phyloP scores from a whole-genome alignment of 2,888 invertebrate genomes.

The Drosophila hawaiiensis region DNA sequence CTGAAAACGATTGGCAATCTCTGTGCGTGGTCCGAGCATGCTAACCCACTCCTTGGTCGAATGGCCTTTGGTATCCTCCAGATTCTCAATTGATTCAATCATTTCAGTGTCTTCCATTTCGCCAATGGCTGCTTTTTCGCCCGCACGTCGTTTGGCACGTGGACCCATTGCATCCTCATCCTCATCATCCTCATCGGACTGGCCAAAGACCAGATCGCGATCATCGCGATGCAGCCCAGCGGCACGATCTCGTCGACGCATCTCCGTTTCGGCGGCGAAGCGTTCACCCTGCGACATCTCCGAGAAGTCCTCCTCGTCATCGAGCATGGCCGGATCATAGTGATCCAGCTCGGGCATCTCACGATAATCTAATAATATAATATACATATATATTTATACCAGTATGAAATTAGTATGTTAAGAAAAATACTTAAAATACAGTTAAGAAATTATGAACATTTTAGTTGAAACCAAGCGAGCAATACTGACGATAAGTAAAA shows the following conservation, averaged over 20 bases:
- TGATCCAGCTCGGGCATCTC: conserved; percentile 97
- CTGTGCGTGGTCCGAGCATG: conserved; percentile 97
- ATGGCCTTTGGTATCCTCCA: conserved; percentile 98
- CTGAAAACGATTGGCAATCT: conserved; percentile 97
- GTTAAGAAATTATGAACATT: background rate
- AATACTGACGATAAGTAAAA: background rate
- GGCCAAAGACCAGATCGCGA: conserved; percentile 94
- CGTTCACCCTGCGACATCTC: conserved; percentile 95
- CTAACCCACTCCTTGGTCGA: conserved; percentile 98
- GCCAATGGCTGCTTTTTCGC: conserved; percentile 94
- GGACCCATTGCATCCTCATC: conserved; percentile 85
- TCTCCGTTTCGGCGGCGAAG: conserved; percentile 94
- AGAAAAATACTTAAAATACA: background rate
- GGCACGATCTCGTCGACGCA: conserved; percentile 94
- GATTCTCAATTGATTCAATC: conserved; percentile 98
- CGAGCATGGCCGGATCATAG: conserved; percentile 94
- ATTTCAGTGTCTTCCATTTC: conserved; percentile 92
- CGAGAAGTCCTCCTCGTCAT: conserved; percentile 93
- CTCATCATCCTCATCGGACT: conserved; percentile 92
- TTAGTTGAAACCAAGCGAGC: background rate
- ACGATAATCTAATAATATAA: conserved; percentile 91
- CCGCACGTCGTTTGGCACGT: conserved; percentile 90
- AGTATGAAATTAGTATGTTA: background rate
- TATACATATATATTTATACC: background rate
- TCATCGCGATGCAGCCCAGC: conserved; percentile 92